phyloP scores from a whole-genome alignment of 1,140 invertebrate species.

The Helicoverpa zea region DNA sequence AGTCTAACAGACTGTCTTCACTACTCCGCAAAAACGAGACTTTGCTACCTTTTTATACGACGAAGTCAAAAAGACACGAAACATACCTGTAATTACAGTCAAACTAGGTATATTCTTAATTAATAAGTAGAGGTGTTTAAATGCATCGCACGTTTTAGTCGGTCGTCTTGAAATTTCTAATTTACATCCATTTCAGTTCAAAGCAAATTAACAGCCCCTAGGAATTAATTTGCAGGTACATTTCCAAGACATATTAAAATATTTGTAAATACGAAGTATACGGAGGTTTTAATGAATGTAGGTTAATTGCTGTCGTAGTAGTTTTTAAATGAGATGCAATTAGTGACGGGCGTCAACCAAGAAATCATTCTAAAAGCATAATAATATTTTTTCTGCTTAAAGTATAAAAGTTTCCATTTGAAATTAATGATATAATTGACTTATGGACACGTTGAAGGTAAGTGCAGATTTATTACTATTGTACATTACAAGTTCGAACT shows the following conservation, averaged over 20 bases:
- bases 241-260: slow-evolving; percentile 47
- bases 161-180: slow-evolving; percentile 39
- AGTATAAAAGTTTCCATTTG: not conserved
- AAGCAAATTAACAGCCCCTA: slow-evolving; percentile 45
- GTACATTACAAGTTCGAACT: no score
- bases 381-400: not conserved
- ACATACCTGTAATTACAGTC: slow-evolving; percentile 29
- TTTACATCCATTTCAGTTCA: slow-evolving; percentile 38
- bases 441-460: no score
- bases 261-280: slow-evolving; percentile 27
- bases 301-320: slow-evolving; percentile 76
- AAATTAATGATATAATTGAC: no score
- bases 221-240: slow-evolving; percentile 40
- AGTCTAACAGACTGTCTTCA: not conserved
- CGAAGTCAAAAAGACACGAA: not conserved
- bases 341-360: slow-evolving; percentile 67
- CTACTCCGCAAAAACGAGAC: not conserved
- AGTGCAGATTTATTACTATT: no score
- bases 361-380: slow-evolving; percentile 23
- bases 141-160: slow-evolving; percentile 25
- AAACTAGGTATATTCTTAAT: slow-evolving; percentile 35
- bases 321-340: slow-evolving; percentile 81
- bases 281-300: slow-evolving; percentile 67
- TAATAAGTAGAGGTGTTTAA: slow-evolving; percentile 42
- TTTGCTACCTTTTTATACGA: not conserved